These are phyloP conservation scores for Cydia splendana DNA, from an alignment of 1,140 invertebrate species.

Conservation along the genomic window DNA sequence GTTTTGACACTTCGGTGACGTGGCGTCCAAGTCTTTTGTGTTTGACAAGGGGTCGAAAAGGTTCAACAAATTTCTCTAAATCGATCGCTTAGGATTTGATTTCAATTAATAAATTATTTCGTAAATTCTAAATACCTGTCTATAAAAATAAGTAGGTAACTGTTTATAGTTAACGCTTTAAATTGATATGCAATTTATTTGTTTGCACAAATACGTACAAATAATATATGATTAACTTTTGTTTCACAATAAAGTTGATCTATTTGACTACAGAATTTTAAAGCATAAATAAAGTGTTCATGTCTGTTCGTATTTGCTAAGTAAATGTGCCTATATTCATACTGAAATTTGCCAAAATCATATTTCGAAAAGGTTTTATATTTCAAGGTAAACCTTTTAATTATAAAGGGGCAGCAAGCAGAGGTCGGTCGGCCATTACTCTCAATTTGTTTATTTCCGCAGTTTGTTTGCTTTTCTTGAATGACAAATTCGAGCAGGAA, in stretches of 20 bases:
- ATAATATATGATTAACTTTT: no score
- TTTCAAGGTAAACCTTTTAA: slow-evolving; percentile 12
- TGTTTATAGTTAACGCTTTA: background rate
- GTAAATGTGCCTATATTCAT: background rate
- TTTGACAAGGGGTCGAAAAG: no score
- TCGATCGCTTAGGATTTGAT: background rate
- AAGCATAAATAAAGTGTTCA: background rate
- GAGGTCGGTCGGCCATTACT: slow-evolving; percentile 19
- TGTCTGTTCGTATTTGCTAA: background rate
- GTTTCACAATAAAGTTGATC: no score
- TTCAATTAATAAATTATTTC: no score
- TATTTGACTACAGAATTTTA: background rate
- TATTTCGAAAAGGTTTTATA: background rate
- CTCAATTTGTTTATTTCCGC: slow-evolving; percentile 28
- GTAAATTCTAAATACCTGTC: background rate
- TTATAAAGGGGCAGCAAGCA: background rate
- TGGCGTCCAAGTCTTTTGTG: no score
- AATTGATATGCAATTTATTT: background rate
- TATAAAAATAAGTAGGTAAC: background rate
- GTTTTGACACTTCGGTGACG: no score
- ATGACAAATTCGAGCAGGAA: background rate
- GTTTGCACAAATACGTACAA: no score
- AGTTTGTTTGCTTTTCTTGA: slow-evolving; percentile 24
- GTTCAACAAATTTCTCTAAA: background rate
- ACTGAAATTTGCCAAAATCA: background rate